These are phyloP conservation scores for Virgularia gustaviana DNA, from an alignment of 92 coral and sea anemone species.

Conservation along the genomic window DNA sequence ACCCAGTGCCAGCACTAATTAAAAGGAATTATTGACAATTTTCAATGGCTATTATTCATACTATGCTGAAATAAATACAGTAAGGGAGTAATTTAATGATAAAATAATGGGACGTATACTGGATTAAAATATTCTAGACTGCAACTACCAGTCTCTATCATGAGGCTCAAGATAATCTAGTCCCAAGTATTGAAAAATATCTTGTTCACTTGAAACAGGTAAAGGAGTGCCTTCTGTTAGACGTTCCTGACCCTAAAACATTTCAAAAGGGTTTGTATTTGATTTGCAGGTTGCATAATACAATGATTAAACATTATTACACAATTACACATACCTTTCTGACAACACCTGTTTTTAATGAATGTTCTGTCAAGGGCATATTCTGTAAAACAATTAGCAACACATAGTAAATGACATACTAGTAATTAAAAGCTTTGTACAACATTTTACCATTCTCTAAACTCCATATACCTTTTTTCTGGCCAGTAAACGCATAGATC, in stretches of 20 bases:
- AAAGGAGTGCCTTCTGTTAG: constrained; percentile 79
- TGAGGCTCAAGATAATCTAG: constrained; percentile 83
- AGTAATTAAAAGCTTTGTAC: neutral
- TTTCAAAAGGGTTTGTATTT: neutral
- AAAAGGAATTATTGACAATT: too few species aligned
- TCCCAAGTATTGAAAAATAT: constrained; percentile 81
- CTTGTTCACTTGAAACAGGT: constrained; percentile 75
- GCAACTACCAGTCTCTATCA: constrained; percentile 80
- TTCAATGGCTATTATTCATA: too few species aligned
- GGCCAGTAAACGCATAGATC: constrained; percentile 86
- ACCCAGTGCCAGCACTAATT: too few species aligned
- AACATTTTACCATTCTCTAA: neutral
- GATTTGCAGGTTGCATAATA: neutral
- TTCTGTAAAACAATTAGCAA: constrained; percentile 46
- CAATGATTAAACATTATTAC: too few species aligned
- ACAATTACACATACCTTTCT: constrained; percentile 50
- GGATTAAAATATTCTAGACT: neutral
- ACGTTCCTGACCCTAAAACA: constrained; percentile 70
- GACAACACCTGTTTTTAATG: constrained; percentile 79
- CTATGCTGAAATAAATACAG: too few species aligned
- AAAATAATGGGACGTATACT: neutral
- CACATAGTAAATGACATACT: too few species aligned
- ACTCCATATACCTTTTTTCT: constrained; percentile 63
- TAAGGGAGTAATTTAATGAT: too few species aligned
- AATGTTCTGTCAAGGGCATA: constrained; percentile 86